Evolutionary conservation across 2,113 vertebrate genomes (phyloP), one percentile per base, ranked within the genome.

Genomic region (Aleadryas rufinucha): DNA sequence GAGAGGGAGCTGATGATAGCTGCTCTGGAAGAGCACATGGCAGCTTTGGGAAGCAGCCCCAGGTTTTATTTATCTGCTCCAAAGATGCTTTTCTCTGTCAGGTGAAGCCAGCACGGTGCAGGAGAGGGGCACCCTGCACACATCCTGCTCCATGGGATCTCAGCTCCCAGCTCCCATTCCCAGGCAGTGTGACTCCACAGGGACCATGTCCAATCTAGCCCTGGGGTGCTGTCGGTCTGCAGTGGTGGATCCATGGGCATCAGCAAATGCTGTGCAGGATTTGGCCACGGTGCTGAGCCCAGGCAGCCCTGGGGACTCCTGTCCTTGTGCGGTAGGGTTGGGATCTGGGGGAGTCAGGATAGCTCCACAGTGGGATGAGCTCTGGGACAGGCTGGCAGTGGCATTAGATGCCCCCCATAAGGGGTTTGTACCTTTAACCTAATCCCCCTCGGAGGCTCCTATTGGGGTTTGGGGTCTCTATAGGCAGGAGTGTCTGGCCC

Each of bases 21-120:
- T 86, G 19, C 3, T 27, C 23, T 13, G 31, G 64, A n/a, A 52
- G 31, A 60, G 23, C 61, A 45, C 54, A 11, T 2, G 37, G 54
- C 8, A 3, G 47, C 17, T 16, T 17, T 37, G 78, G 77, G 78
- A 63, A 75, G 82, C 0, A 0, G 52, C 75, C 17, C 28, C 1
- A 2, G 45, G 4, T 17, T 93, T 65, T 59, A 31, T 61, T 91
- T 28, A 2, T 33, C 64, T 89, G 60, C 37, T 39, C 27, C 20
- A 2, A 0, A 2, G 52, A 9, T 27, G 47, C 37, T 65, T 70
- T 65, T 49, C 42, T 61, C 11, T 2, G 2, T 10, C 1, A 2
- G 31, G 45, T 2, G 1, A 78, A 85, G 52, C 12, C 70, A 68
- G 22, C n/a, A 15, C 0, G 0, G 42, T 0, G 21, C 3, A 2